Conservation (phyloP, 2,113 vertebrate genomes). For the Hippotragus niger region DNA sequence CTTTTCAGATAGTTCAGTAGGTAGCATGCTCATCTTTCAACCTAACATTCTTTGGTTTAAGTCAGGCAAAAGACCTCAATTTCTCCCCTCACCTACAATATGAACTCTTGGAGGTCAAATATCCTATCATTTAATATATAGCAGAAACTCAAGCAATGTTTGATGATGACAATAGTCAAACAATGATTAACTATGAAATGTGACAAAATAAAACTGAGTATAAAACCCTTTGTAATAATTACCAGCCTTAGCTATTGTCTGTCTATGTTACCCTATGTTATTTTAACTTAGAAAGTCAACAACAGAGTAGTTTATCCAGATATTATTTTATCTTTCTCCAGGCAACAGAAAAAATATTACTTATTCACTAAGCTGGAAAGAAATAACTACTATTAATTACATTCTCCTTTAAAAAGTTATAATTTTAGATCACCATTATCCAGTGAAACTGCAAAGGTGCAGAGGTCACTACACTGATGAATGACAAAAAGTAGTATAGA, state of each 20-base stretch:
- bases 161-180: not conserved
- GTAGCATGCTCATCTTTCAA: not conserved
- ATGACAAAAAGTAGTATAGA: not conserved
- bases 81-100: not conserved
- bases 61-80: not conserved
- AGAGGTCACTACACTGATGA: not conserved
- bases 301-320: not conserved
- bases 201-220: not conserved
- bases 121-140: not conserved
- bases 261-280: not conserved
- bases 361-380: not conserved
- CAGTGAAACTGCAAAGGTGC: not conserved
- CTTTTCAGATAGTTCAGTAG: not conserved
- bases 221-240: conserved; percentile 25
- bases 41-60: conserved; percentile 1
- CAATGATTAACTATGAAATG: not conserved
- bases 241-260: not conserved
- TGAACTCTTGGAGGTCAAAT: not conserved
- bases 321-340: not conserved
- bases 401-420: not conserved
- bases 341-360: not conserved
- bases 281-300: not conserved
- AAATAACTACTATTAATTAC: not conserved
- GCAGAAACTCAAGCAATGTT: conserved; percentile 6
- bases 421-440: not conserved